Evolutionary conservation across 2,113 vertebrate species (phyloP).

Genomic region (Phasianus colchicus): DNA sequence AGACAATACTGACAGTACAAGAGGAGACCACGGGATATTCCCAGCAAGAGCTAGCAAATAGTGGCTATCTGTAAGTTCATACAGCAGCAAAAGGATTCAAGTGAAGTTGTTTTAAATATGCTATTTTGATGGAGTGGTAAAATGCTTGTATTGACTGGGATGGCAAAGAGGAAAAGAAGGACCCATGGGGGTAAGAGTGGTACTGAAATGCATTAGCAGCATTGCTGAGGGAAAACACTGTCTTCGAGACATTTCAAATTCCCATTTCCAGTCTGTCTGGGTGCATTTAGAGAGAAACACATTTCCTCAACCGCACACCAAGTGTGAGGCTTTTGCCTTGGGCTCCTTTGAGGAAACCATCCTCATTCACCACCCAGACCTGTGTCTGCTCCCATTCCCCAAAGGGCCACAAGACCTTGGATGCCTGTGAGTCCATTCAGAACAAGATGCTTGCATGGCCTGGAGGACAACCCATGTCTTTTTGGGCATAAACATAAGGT

Average conservation of each 20-base stretch:
- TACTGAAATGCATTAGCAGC: conserved; percentile 22
- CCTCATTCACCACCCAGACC: neutral
- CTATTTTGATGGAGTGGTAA: neutral
- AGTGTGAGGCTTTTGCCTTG: rapidly evolving
- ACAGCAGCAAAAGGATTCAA: neutral
- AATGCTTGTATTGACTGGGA: neutral
- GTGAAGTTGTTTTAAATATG: neutral
- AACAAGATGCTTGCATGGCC: neutral
- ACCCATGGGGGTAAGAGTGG: neutral
- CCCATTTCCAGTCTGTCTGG: neutral
- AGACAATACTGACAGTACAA: neutral
- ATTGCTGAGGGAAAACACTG: neutral
- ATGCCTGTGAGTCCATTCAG: neutral
- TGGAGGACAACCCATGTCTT: neutral
- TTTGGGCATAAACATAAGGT: neutral
- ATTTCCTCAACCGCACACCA: neutral
- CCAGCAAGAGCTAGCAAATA: neutral
- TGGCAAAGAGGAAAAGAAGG: neutral
- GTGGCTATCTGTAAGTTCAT: neutral
- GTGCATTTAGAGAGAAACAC: neutral
- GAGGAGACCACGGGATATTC: neutral
- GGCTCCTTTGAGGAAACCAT: neutral
- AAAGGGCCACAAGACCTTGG: neutral
- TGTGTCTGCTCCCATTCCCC: rapidly evolving
- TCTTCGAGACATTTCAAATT: neutral